A percentile compares a stretch with the other conserved stretches of the same genome.
Evolutionary conservation across 2,797 vertebrate species (phyloP).

Genomic region (Mormyrops boulengeri): DNA sequence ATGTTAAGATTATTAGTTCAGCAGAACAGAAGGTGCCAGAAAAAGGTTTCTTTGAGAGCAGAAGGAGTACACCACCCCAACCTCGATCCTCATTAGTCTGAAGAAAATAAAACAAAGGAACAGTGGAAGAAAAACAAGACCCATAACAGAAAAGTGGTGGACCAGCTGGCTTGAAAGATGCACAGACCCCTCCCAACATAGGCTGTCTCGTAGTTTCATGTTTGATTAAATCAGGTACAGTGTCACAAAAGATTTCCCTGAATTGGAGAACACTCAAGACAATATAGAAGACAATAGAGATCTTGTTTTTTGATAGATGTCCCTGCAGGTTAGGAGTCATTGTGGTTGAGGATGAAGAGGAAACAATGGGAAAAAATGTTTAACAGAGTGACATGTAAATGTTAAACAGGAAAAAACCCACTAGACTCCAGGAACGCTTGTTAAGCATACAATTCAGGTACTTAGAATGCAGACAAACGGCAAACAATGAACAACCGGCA

Average conservation of each 20-base stretch:
- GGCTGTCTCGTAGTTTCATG: neutral
- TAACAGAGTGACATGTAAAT: conserved; percentile 1
- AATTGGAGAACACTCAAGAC: neutral
- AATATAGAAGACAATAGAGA: neutral
- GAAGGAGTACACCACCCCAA: neutral
- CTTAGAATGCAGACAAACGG: neutral
- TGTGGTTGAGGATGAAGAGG: neutral
- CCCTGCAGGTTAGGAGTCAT: neutral
- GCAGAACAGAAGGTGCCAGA: neutral
- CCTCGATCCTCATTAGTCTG: neutral
- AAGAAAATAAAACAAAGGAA: neutral
- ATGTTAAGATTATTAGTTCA: conserved; percentile 13
- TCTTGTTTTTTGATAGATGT: neutral
- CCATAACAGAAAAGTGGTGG: neutral
- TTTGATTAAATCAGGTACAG: neutral
- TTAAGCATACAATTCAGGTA: neutral
- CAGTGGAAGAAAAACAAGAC: neutral
- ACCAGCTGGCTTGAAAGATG: neutral
- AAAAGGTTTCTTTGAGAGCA: neutral
- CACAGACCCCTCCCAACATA: neutral
- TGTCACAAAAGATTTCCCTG: neutral
- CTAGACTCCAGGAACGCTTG: neutral
- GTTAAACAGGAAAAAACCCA: neutral
- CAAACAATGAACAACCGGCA: neutral
- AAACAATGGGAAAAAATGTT: neutral